Percentiles rank a stretch among this genome's conserved stretches.
These are phyloP conservation scores for Potorous gilbertii DNA, from an alignment of 2,797 vertebrate species.

Conservation along the genomic window DNA sequence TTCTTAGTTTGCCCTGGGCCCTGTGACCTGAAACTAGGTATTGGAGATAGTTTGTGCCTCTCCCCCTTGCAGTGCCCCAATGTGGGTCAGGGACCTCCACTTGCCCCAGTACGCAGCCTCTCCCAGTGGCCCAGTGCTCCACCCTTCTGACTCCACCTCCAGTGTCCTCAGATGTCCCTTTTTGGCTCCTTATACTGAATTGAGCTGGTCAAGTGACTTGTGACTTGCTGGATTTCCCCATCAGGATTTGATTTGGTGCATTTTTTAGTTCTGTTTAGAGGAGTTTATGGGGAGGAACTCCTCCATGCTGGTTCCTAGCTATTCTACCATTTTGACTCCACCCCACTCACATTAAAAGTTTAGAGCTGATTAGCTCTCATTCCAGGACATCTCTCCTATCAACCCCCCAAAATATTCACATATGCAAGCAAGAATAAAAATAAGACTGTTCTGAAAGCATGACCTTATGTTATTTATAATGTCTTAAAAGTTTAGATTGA, in stretches of 20 bases:
- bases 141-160: background rate
- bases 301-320: background rate
- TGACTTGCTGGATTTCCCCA: background rate
- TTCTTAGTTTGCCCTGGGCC: background rate
- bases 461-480: too few species aligned
- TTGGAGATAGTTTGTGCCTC: background rate
- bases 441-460: too few species aligned
- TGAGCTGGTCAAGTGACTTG: background rate
- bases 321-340: background rate
- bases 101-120: background rate
- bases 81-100: background rate
- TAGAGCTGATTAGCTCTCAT: background rate
- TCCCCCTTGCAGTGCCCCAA: background rate
- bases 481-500: too few species aligned
- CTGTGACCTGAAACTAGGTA: background rate
- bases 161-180: background rate
- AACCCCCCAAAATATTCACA: too few species aligned
- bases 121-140: background rate
- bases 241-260: background rate
- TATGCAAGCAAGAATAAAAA: too few species aligned
- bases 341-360: background rate
- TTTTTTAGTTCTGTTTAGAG: background rate
- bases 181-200: background rate
- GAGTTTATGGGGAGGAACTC: background rate
- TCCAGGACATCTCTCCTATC: too few species aligned